A percentile compares a stretch with the other conserved stretches of the same genome.
These are phyloP conservation scores for Drosophila dives DNA, from an alignment of 2,888 invertebrate species.

Conservation along the genomic window DNA sequence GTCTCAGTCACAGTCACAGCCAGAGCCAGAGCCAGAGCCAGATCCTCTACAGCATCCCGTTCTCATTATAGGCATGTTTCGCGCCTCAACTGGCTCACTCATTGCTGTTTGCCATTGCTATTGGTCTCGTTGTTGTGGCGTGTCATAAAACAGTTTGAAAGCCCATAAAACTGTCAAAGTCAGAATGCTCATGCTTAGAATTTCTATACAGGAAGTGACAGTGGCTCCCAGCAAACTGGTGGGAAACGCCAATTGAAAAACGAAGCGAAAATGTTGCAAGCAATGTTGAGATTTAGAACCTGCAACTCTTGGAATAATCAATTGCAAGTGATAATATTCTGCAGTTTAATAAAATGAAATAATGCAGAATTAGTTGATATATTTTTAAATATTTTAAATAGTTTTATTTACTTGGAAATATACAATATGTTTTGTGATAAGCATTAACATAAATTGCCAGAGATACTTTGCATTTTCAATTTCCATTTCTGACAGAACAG, in stretches of 20 bases:
- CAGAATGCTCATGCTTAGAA: constrained; percentile 64
- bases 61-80: constrained; percentile 69
- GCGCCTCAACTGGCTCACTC: constrained; percentile 58
- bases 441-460: constrained; percentile 30
- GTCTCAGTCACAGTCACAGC: constrained; percentile 41
- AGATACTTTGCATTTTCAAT: constrained; percentile 25
- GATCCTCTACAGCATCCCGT: constrained; percentile 35
- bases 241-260: constrained; percentile 51
- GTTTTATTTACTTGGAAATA: background rate
- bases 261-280: constrained; percentile 60
- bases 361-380: background rate
- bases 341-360: background rate
- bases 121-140: constrained; percentile 58
- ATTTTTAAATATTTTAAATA: background rate
- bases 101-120: constrained; percentile 28
- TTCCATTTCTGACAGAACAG: constrained; percentile 23
- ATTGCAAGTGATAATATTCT: background rate
- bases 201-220: constrained; percentile 73
- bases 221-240: constrained; percentile 25
- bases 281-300: constrained; percentile 13
- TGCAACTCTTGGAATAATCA: constrained; percentile 35
- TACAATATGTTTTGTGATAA: constrained; percentile 8
- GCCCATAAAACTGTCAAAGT: constrained; percentile 84
- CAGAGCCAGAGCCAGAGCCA: constrained; percentile 23
- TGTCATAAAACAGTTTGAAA: constrained; percentile 85